These are phyloP conservation scores for Coboldia fuscipes DNA, from an alignment of 1,140 invertebrate genomes.

Conservation along the genomic window DNA sequence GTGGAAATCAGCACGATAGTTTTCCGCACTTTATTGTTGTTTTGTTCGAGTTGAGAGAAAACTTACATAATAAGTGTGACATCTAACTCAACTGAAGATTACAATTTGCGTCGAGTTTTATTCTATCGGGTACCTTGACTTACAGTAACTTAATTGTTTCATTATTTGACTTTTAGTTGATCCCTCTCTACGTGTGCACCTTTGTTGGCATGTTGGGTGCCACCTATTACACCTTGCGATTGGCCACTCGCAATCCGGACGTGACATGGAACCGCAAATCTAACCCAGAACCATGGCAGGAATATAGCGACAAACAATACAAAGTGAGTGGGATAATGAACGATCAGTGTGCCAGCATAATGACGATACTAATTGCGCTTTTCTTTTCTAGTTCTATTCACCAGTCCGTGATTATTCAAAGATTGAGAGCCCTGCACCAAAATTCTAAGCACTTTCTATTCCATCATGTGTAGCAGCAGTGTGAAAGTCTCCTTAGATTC, in stretches of 20 bases:
- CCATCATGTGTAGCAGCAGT: background rate
- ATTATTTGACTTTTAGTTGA: conserved; percentile 30
- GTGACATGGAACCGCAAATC: conserved; percentile 48
- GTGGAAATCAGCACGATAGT: background rate
- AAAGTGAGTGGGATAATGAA: too few relatives aligned
- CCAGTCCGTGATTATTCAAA: conserved; percentile 36
- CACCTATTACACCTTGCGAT: conserved; percentile 34
- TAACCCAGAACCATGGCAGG: conserved; percentile 60
- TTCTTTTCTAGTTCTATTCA: conserved; percentile 34
- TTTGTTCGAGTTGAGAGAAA: too few relatives aligned
- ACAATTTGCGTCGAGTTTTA: conserved; percentile 4
- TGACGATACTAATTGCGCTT: too few relatives aligned
- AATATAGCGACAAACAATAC: conserved; percentile 56
- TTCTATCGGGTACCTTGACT: background rate
- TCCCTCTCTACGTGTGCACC: conserved; percentile 55
- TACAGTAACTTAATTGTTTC: conserved; percentile 1
- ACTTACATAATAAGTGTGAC: too few relatives aligned
- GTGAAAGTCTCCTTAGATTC: too few relatives aligned
- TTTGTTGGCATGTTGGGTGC: conserved; percentile 35
- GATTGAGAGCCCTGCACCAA: conserved; percentile 35
- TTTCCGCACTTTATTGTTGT: too few relatives aligned
- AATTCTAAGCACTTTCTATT: conserved; percentile 24
- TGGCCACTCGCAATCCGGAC: conserved; percentile 54
- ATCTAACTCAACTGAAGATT: background rate
- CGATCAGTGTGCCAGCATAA: too few relatives aligned